phyloP scores from a whole-genome alignment of 1,140 invertebrate genomes.

The Babylonia areolata region DNA sequence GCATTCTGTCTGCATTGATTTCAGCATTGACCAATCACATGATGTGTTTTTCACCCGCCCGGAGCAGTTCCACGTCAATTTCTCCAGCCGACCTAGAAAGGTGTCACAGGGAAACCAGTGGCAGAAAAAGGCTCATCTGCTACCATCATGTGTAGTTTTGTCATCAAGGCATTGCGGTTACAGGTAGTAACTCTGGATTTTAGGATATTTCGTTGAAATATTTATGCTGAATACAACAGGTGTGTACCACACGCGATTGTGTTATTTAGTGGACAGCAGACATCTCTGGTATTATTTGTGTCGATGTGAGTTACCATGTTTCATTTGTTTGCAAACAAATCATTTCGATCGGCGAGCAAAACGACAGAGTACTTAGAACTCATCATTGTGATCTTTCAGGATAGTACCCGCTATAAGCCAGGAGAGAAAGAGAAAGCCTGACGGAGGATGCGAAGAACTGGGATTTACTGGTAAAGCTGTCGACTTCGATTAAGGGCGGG shows the following conservation, averaged over 20 bases:
- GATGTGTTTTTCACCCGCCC: background rate
- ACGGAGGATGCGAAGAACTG: no score
- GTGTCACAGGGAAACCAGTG: background rate
- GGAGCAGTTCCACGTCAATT: slow-evolving; percentile 31
- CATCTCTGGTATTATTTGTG: no score
- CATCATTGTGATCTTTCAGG: no score
- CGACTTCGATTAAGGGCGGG: no score
- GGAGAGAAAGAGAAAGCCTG: no score
- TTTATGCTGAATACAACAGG: no score
- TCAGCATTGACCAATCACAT: slow-evolving; percentile 26
- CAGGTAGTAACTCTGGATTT: background rate
- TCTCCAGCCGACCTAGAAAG: slow-evolving; percentile 20
- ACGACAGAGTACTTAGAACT: no score
- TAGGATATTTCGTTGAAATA: background rate
- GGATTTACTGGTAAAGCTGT: no score
- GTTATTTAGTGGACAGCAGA: no score
- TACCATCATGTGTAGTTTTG: slow-evolving; percentile 17
- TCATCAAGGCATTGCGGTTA: background rate
- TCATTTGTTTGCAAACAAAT: background rate
- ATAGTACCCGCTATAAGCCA: no score
- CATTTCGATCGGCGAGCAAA: no score
- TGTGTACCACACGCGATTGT: background rate
- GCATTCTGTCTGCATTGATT: background rate
- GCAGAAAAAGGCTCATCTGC: background rate
- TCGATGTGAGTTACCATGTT: slow-evolving; percentile 8